These are phyloP conservation scores for Xestia sexstrigata DNA, from an alignment of 2,888 invertebrate species.

Conservation along the genomic window DNA sequence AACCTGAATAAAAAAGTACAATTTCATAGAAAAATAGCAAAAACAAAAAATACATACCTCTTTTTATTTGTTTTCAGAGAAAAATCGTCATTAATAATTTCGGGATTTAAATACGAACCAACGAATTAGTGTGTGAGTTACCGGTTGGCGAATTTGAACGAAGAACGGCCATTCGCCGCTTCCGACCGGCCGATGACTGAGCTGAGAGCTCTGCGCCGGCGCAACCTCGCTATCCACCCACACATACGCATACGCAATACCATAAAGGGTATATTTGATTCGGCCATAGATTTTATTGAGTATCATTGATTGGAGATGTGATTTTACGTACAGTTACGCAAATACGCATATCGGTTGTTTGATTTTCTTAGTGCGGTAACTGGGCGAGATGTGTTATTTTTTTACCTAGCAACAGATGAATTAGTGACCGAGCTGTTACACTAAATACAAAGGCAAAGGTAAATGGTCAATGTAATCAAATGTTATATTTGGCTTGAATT, in stretches of 20 bases:
- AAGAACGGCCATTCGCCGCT: conserved; percentile 78
- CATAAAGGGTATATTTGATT: conserved; percentile 74
- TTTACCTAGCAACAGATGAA: not conserved
- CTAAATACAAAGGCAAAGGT: not conserved
- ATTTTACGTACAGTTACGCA: conserved; percentile 52
- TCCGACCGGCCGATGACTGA: conserved; percentile 84
- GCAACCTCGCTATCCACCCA: conserved; percentile 73
- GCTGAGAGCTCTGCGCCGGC: conserved; percentile 73
- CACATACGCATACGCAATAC: conserved; percentile 71
- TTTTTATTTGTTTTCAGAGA: conserved; percentile 28
- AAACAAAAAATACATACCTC: conserved; percentile 52
- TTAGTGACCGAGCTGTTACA: not conserved
- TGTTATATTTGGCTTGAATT: not conserved
- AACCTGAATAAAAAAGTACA: not conserved
- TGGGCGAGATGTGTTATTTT: not conserved
- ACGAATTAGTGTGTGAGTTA: conserved; percentile 44
- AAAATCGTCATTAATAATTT: conserved; percentile 34
- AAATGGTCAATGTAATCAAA: too few species aligned
- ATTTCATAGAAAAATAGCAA: not conserved
- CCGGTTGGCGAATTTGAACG: conserved; percentile 66
- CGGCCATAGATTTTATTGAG: conserved; percentile 74
- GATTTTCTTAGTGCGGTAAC: conserved; percentile 13
- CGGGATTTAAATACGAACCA: conserved; percentile 20
- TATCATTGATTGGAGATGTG: conserved; percentile 73
- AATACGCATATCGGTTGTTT: conserved; percentile 1